Conservation (phyloP, 2,113 vertebrate species). For the Chloropsis cyanopogon region DNA sequence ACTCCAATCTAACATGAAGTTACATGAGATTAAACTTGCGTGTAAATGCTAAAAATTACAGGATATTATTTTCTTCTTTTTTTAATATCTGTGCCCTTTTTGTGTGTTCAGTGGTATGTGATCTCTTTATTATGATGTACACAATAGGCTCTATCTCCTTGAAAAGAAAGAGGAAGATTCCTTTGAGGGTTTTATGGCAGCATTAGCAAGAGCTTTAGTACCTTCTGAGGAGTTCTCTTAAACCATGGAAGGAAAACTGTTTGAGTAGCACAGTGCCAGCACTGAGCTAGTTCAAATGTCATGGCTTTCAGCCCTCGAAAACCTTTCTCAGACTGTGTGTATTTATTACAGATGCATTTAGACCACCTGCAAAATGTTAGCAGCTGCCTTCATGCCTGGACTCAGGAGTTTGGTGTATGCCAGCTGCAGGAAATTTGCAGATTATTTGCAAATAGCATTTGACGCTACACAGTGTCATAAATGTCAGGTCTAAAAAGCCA, state of each 20-base stretch:
- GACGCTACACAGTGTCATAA: background rate
- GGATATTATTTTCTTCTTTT: background rate
- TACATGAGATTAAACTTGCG: background rate
- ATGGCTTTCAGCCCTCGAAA: background rate
- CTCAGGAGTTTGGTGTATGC: fast-evolving
- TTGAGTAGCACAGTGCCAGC: background rate
- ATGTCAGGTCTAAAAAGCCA: background rate
- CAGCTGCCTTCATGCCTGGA: background rate
- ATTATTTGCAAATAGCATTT: background rate
- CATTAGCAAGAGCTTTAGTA: background rate
- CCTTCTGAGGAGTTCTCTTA: background rate
- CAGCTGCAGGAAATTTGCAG: background rate
- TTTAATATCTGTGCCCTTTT: fast-evolving
- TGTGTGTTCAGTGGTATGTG: background rate
- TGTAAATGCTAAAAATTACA: background rate
- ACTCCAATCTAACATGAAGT: background rate
- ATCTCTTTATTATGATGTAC: background rate
- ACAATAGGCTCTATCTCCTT: background rate
- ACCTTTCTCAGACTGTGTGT: background rate
- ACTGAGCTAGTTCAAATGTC: background rate
- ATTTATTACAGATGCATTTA: background rate
- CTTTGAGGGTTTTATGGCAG: background rate
- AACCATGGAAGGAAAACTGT: background rate
- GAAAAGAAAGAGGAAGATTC: background rate
- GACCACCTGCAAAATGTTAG: background rate